Evolutionary conservation across 2,888 invertebrate genomes (phyloP).

Genomic region (Temnothorax unifasciatus): DNA sequence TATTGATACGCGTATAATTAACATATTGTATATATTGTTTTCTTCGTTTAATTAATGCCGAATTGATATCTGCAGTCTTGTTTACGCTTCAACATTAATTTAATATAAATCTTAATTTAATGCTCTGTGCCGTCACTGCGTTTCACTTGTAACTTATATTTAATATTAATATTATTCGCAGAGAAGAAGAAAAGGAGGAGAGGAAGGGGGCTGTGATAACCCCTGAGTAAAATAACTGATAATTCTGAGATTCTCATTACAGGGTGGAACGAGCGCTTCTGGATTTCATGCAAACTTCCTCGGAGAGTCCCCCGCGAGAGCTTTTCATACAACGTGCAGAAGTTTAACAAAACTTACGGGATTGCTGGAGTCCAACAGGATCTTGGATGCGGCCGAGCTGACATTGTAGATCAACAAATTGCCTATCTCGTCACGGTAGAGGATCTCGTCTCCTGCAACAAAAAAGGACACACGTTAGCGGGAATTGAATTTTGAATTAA

Average conservation of each 20-base stretch:
- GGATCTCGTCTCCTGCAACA: conserved; percentile 89
- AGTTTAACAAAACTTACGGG: conserved; percentile 85
- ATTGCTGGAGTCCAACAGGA: conserved; percentile 87
- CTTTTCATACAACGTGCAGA: conserved; percentile 10
- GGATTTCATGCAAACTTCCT: conserved; percentile 39
- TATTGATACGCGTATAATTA: conserved; percentile 3
- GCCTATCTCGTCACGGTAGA: conserved; percentile 89
- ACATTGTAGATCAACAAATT: conserved; percentile 88
- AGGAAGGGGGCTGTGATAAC: neutral
- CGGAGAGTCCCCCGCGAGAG: neutral
- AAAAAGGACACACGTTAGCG: conserved; percentile 22
- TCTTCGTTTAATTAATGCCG: neutral
- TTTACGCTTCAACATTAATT: neutral
- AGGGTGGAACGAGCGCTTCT: neutral
- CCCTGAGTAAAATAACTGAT: neutral
- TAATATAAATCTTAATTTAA: neutral
- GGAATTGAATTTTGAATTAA: conserved; percentile 31
- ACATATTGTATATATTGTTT: conserved; percentile 6
- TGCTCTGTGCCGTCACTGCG: neutral
- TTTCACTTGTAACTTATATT: neutral
- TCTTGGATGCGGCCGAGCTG: conserved; percentile 84
- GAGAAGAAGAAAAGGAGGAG: too few relatives aligned
- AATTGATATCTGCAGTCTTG: conserved; percentile 2
- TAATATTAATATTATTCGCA: conserved; percentile 13
- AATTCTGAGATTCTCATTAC: conserved; percentile 9